These are phyloP conservation scores for Ivindomyrus marchei DNA, from an alignment of 2,113 vertebrate genomes.

Conservation along the genomic window DNA sequence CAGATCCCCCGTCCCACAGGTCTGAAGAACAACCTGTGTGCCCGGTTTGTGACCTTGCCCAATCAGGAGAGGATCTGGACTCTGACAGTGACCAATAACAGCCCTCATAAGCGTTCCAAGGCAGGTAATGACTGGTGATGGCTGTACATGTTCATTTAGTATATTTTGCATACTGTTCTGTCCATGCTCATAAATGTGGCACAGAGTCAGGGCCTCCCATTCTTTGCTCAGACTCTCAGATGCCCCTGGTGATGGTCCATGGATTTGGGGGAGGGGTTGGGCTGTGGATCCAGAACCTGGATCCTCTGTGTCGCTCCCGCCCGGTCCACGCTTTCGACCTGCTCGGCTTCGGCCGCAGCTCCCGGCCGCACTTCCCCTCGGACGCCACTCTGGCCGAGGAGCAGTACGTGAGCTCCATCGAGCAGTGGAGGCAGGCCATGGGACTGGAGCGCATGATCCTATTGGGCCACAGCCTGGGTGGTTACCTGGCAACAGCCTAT, in stretches of 20 bases:
- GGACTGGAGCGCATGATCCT: constrained; percentile 53
- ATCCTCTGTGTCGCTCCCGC: constrained; percentile 46
- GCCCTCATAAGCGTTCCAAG: constrained; percentile 27
- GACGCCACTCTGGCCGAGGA: constrained; percentile 59
- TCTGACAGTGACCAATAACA: constrained; percentile 64
- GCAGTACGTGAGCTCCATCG: constrained; percentile 54
- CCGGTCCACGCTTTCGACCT: constrained; percentile 56
- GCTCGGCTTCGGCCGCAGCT: constrained; percentile 63
- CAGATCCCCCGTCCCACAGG: constrained; percentile 46
- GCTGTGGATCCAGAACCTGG: constrained; percentile 65
- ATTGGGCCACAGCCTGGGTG: constrained; percentile 52
- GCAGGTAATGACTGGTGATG: constrained; percentile 32
- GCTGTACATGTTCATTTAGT: neutral
- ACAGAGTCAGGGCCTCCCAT: neutral
- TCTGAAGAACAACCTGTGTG: constrained; percentile 73
- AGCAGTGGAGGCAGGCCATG: constrained; percentile 53
- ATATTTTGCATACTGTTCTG: neutral
- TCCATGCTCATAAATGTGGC: neutral
- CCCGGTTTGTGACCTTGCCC: constrained; percentile 74
- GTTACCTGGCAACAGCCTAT: constrained; percentile 52
- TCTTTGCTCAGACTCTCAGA: constrained; percentile 25
- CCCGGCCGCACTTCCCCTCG: constrained; percentile 51
- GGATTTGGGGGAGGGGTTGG: constrained; percentile 65
- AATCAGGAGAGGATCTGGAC: constrained; percentile 81
- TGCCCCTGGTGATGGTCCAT: constrained; percentile 63